Base-by-base conservation (phyloP, 37 sponge, comb jelly and placozoan species). In the Ianthella basta region DNA sequence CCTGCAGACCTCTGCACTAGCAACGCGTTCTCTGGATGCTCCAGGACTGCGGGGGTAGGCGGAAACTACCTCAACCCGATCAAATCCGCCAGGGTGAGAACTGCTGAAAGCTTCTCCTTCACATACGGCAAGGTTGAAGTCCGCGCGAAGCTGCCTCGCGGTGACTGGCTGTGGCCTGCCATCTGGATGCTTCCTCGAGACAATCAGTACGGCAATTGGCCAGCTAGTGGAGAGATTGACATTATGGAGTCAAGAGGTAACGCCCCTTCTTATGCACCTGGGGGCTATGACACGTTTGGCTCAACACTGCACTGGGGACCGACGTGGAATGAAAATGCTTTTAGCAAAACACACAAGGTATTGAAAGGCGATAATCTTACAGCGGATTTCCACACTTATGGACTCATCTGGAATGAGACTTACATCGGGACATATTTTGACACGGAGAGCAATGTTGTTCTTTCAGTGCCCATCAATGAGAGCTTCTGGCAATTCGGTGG, bases 171-270 rank as follows among this genome's bases (percentile, higher is more conserved):
- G 25, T 91, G 91, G 91, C 94, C 91, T 0, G 91, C 89, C 25
- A 90, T 93, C 30, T 93, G 93, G 93, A 53, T 93, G 84, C 86
- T 89, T 3, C 90, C 93, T 19, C 63, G 73, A 19, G 24, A 77
- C 33, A 90, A 93, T 27, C 87, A 93, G 82, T 93, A 93, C 70
- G 93, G 93, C 13, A 40, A 32, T 14, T 93, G 93, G 93, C 93
- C 93, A 10, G 83, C 91, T 5, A 94, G 94, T 67, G 94, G 94
- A 21, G 90, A 87, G 63, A 93, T 93, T 35, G 93, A 93, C 73
- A 93, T 93, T 4, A 87, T 93, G 90, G 90, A 93, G 79, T 89
- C 93, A 16, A 55, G 91, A 13, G 94, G 94, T 0, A 94, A 94
- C 35, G 16, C 75, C 4, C 88, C 94, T 5, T 77, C 79, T 27